A percentile compares a stretch with the other conserved stretches of the same genome.
Conservation (phyloP, 92 coral and sea anemone genomes). For the Bergia sp. region DNA sequence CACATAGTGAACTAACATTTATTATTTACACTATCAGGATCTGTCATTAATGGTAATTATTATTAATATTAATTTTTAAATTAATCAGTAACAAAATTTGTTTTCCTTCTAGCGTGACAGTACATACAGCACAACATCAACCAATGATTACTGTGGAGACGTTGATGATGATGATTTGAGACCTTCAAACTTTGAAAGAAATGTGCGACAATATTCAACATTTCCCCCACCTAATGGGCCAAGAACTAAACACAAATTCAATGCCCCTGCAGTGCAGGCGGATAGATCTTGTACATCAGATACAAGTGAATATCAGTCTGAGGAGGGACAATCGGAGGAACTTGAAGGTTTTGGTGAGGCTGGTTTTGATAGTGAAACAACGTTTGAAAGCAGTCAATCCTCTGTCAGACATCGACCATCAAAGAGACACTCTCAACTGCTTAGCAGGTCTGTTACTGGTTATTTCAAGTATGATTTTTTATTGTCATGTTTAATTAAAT, state of each 20-base stretch:
- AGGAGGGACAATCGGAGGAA: conserved; percentile 70
- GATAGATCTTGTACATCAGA: conserved; percentile 78
- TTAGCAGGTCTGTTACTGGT: conserved; percentile 16
- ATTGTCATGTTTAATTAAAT: too few species aligned
- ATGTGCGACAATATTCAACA: conserved; percentile 85
- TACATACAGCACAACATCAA: conserved; percentile 95
- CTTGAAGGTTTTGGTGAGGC: conserved; percentile 85
- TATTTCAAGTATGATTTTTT: too few species aligned
- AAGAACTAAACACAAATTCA: conserved; percentile 73
- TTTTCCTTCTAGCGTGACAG: conserved; percentile 69
- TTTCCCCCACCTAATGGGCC: conserved; percentile 87
- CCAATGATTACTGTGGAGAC: conserved; percentile 97
- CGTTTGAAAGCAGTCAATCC: conserved; percentile 70
- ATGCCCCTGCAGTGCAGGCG: conserved; percentile 62
- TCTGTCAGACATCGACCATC: conserved; percentile 45
- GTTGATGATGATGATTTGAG: conserved; percentile 75
- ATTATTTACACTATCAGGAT: too few species aligned
- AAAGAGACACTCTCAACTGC: conserved; percentile 13
- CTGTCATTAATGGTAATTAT: too few species aligned
- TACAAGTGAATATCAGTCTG: conserved; percentile 99
- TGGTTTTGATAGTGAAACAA: conserved; percentile 75
- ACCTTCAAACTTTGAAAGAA: conserved; percentile 73
- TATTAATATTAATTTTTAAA: too few species aligned
- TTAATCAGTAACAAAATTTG: too few species aligned
- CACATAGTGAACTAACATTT: too few species aligned